These are phyloP conservation scores for Pachyuromys duprasi DNA, from an alignment of 2,797 vertebrate genomes.

Conservation along the genomic window DNA sequence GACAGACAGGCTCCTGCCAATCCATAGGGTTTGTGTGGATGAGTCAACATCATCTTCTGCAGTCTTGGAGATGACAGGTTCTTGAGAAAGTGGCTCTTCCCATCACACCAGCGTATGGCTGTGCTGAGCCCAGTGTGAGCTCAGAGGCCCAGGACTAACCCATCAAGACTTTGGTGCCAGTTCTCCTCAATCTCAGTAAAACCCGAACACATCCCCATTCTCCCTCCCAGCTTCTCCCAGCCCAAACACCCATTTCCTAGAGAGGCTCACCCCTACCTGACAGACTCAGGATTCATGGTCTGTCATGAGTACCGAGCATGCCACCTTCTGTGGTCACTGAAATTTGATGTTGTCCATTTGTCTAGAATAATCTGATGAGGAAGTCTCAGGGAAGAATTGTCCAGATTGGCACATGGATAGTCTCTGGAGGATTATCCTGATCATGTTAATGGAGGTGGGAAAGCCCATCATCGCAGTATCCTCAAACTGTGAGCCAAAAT, in stretches of 20 bases:
- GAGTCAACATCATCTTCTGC: neutral
- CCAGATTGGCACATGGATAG: neutral
- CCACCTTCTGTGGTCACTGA: too few relatives aligned
- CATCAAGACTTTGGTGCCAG: too few relatives aligned
- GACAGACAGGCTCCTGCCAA: neutral
- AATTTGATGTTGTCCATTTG: neutral
- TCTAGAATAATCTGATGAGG: neutral
- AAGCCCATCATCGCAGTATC: too few relatives aligned
- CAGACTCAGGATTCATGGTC: neutral
- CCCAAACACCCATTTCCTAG: neutral
- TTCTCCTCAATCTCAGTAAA: neutral
- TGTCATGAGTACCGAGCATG: neutral
- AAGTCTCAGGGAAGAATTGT: neutral
- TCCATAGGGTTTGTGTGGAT: too few relatives aligned
- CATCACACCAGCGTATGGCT: accelerated
- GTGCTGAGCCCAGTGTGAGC: neutral
- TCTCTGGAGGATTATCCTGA: neutral
- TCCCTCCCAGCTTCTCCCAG: neutral
- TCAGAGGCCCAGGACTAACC: neutral
- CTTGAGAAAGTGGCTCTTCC: neutral
- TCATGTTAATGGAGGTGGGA: neutral
- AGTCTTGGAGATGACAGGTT: neutral
- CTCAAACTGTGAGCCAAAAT: neutral
- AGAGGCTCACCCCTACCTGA: neutral
- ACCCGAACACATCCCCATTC: neutral